Conservation (phyloP, 2,113 vertebrate species). For the Pterocles orientalis region DNA sequence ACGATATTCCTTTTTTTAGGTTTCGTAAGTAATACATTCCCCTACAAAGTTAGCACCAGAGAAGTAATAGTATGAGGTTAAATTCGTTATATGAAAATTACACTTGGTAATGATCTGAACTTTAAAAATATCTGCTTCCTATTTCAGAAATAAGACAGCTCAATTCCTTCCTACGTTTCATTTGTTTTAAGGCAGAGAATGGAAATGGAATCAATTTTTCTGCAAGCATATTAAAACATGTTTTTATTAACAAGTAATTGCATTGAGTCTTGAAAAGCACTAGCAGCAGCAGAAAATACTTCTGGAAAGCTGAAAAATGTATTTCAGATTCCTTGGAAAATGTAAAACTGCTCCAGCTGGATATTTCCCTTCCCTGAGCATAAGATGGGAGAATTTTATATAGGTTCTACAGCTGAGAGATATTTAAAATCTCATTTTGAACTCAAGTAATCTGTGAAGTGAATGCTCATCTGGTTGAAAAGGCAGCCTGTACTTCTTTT, state of each 20-base stretch:
- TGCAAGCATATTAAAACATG: slow-evolving; percentile 66
- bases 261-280: slow-evolving; percentile 50
- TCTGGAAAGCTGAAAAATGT: slow-evolving; percentile 45
- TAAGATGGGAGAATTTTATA: not conserved
- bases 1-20: not conserved
- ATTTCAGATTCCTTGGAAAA: slow-evolving; percentile 55
- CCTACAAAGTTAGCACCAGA: slow-evolving; percentile 10
- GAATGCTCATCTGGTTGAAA: not conserved
- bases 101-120: slow-evolving; percentile 66
- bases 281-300: slow-evolving; percentile 42
- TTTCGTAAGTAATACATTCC: not conserved
- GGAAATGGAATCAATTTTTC: slow-evolving; percentile 67
- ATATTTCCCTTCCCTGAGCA: not conserved
- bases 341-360: not conserved
- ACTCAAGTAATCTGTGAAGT: not conserved
- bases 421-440: slow-evolving; percentile 15
- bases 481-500: not conserved
- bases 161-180: slow-evolving; percentile 62
- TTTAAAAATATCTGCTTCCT: slow-evolving; percentile 64
- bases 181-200: slow-evolving; percentile 71
- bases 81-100: slow-evolving; percentile 65
- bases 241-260: slow-evolving; percentile 77
- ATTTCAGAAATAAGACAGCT: slow-evolving; percentile 66
- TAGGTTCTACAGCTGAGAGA: not conserved
- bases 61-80: slow-evolving; percentile 45